Base-by-base conservation (phyloP, 2,888 invertebrate species). In the Cinara cedri region DNA sequence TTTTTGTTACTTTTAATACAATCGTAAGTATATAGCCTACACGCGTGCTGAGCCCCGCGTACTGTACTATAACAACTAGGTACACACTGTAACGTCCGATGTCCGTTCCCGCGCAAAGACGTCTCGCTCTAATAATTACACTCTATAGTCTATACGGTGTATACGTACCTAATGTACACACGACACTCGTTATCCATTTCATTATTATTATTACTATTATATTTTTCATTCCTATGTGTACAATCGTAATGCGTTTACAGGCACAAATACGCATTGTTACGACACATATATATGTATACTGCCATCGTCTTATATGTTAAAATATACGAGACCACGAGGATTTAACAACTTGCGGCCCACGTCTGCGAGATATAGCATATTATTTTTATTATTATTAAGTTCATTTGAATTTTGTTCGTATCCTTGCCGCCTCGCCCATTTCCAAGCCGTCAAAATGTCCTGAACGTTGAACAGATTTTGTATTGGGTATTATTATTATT, bases 181-280 rank as follows among this genome's bases (percentile, higher is more conserved):
- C 66, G 63, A 63, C 66, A 66, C 65, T 55, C 76, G 76, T 66
- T 55, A 57, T 57, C 26, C 54, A 34, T 76, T 76, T 60, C 76
- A 11, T 57, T 65, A 44, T 54, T 44, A 55, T 60, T 16, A 55
- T 57, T 62, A 49, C 26, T 26, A 46, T 65, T 46, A 65, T 63
- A 10, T 42, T 54, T 21, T 70, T 16, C 16, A 11, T n/a, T n/a
- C n/a, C 51, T 54, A 21, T 11, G 10, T 26, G 19, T 60, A 60
- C 26, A 14, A 60, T 72, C 72, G 14, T 44, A 60, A 72, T 60
- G 49, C 19, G 76, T 76, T 57, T 68, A 68, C 76, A 57, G 24
- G 68, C 34, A 68, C 76, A 68, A 57, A 76, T 76, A 76, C 65
- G 57, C 57, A 19, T 68, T 57, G 66, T 76, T 76, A 49, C 76